These are phyloP conservation scores for Andrena bucephala DNA, from an alignment of 2,888 invertebrate genomes.

Conservation along the genomic window DNA sequence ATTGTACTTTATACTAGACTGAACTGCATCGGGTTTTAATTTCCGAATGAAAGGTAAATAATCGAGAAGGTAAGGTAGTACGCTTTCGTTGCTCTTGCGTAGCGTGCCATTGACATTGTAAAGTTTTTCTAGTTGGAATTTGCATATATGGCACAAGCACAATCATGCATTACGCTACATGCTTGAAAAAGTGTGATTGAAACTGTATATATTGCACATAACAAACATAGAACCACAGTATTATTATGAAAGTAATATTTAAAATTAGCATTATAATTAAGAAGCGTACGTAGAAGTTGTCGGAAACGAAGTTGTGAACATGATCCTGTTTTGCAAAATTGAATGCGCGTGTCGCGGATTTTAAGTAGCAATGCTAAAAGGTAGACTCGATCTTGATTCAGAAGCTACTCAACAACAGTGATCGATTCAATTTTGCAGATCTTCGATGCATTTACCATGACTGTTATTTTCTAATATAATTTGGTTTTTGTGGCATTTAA, in stretches of 20 bases:
- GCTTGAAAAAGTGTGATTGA: slow-evolving; percentile 31
- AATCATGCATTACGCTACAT: slow-evolving; percentile 27
- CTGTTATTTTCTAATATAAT: slow-evolving; percentile 52
- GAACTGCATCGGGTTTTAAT: slow-evolving; percentile 8
- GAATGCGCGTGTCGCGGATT: background rate
- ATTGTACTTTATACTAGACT: background rate
- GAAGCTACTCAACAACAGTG: background rate
- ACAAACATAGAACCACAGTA: background rate
- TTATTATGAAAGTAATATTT: background rate
- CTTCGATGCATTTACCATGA: slow-evolving; percentile 27
- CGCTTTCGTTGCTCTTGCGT: slow-evolving; percentile 27
- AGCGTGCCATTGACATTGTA: slow-evolving; percentile 31
- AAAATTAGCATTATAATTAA: too few species aligned
- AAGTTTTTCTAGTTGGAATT: slow-evolving; percentile 21
- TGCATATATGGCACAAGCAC: slow-evolving; percentile 23
- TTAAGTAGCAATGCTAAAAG: slow-evolving; percentile 1
- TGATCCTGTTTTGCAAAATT: slow-evolving; percentile 2
- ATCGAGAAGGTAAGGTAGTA: slow-evolving; percentile 75
- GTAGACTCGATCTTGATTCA: background rate
- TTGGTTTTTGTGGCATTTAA: slow-evolving; percentile 40
- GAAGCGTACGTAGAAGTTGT: background rate
- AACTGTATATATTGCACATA: slow-evolving; percentile 50
- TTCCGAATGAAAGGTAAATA: slow-evolving; percentile 70
- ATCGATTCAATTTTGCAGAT: slow-evolving; percentile 1
- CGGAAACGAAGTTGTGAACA: background rate